phyloP scores from a whole-genome alignment of 2,888 invertebrate genomes.

The Cepaea hortensis region DNA sequence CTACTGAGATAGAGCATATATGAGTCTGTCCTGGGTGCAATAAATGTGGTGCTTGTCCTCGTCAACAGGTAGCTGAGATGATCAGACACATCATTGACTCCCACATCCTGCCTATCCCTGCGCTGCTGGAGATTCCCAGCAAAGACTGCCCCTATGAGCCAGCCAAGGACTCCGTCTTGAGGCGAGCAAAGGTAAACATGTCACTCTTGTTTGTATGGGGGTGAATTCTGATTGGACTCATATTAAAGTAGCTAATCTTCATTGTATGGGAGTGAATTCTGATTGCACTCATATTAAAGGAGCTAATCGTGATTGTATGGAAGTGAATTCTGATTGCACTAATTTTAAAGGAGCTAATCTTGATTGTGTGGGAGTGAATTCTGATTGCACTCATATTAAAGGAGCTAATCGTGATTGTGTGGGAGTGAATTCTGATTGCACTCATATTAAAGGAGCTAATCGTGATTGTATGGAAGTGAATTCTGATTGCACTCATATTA shows the following conservation, averaged over 20 bases:
- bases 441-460: not conserved
- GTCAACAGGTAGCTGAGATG: conserved; percentile 89
- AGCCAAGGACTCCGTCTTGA: conserved; percentile 95
- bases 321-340: not conserved
- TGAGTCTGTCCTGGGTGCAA: too few species aligned
- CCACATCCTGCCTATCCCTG: conserved; percentile 93
- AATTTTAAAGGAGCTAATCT: not conserved
- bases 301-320: not conserved
- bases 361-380: not conserved
- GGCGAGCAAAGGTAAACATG: conserved; percentile 88
- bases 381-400: not conserved
- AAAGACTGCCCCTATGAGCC: conserved; percentile 99
- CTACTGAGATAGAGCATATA: too few species aligned
- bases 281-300: not conserved
- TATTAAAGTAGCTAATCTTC: not conserved
- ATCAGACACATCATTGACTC: conserved; percentile 96
- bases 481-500: too few species aligned
- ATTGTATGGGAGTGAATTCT: not conserved
- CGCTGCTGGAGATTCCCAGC: conserved; percentile 98
- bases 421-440: not conserved
- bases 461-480: not conserved
- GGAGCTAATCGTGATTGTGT: not conserved
- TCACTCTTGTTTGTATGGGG: not conserved
- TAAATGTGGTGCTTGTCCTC: conserved; percentile 12
- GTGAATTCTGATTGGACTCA: not conserved